Conservation (phyloP, 2,888 invertebrate species). For the Amblyjoppa fuscipennis region DNA sequence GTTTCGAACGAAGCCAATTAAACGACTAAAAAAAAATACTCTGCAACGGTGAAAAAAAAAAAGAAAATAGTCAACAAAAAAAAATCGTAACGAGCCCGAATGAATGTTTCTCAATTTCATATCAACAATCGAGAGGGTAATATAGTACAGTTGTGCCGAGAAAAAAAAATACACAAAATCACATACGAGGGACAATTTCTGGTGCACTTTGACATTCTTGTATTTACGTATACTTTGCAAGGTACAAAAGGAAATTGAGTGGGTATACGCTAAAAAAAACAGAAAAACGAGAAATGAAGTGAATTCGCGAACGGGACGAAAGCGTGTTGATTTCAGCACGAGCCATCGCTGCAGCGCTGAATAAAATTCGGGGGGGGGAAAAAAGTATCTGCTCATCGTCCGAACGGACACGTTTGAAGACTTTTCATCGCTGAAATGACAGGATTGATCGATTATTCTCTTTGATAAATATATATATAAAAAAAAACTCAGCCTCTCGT, state of each 20-base stretch:
- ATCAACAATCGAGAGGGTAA: constrained; percentile 67
- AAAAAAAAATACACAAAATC: constrained; percentile 35
- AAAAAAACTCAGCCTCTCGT: constrained; percentile 53
- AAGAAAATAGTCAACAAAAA: background rate
- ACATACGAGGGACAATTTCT: constrained; percentile 33
- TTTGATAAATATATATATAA: constrained; percentile 53
- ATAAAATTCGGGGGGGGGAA: constrained; percentile 9
- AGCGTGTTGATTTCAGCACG: background rate
- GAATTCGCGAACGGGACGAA: constrained; percentile 1
- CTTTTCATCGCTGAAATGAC: constrained; percentile 39
- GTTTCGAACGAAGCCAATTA: constrained; percentile 46
- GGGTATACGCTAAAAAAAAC: background rate
- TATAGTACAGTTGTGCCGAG: constrained; percentile 62
- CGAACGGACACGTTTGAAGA: constrained; percentile 22
- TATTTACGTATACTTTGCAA: constrained; percentile 60
- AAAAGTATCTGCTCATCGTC: constrained; percentile 24
- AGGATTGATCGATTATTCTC: constrained; percentile 31
- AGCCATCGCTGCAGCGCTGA: constrained; percentile 11
- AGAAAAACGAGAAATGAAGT: constrained; percentile 9
- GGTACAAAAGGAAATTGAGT: constrained; percentile 29
- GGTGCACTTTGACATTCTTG: constrained; percentile 63
- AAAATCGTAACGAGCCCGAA: constrained; percentile 14
- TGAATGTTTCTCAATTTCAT: constrained; percentile 64
- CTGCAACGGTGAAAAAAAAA: constrained; percentile 13
- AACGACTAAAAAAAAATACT: constrained; percentile 18